A percentile compares a stretch with the other conserved stretches of the same genome.
Conservation (phyloP, 2,888 invertebrate genomes). For the Oligia fasciuncula region DNA sequence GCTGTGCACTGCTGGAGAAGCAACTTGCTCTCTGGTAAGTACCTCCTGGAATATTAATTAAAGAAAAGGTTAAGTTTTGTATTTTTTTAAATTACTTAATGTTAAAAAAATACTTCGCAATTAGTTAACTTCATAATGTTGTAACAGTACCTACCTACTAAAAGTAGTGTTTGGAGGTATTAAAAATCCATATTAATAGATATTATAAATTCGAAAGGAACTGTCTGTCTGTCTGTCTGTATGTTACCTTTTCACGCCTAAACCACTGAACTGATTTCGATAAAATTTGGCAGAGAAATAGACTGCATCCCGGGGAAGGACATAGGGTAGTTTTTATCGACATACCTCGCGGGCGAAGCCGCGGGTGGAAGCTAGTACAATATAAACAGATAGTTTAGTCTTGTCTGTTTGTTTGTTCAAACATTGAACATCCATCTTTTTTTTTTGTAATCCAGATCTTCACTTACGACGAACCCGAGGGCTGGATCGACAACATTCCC, state of each 20-base stretch:
- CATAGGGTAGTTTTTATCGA: too few species aligned
- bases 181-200: background rate
- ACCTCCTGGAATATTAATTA: background rate
- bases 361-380: background rate
- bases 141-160: background rate
- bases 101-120: background rate
- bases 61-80: background rate
- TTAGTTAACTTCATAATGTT: background rate
- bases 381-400: background rate
- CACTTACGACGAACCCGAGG: constrained; percentile 86
- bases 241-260: too few species aligned
- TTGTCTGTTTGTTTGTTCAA: background rate
- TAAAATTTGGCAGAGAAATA: too few species aligned
- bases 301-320: too few species aligned
- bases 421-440: background rate
- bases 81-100: background rate
- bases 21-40: constrained; percentile 76
- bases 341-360: too few species aligned
- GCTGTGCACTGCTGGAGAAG: constrained; percentile 89
- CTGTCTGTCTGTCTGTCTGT: too few species aligned
- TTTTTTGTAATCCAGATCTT: constrained; percentile 82
- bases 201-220: too few species aligned
- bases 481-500: constrained; percentile 95
- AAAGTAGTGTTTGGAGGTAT: background rate
- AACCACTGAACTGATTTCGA: too few species aligned